These are phyloP conservation scores for Sitobion miscanthi DNA, from an alignment of 1,140 invertebrate species.

Conservation along the genomic window DNA sequence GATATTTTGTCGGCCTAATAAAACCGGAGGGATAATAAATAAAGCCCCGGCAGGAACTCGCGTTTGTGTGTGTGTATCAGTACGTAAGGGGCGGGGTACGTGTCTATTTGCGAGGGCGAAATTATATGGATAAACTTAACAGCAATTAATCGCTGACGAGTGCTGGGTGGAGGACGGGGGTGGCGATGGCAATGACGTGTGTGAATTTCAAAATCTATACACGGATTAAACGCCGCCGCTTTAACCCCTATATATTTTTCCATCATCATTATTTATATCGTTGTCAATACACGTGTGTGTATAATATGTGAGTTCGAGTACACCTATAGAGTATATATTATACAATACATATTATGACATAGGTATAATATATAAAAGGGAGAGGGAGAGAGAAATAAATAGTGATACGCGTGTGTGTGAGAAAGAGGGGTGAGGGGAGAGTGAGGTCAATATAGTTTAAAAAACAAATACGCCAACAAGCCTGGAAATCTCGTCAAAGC, in stretches of 20 bases:
- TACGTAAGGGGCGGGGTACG: neutral
- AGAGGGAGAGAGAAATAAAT: no score
- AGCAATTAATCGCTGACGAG: constrained; percentile 49
- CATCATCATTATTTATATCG: constrained; percentile 25
- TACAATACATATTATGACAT: neutral
- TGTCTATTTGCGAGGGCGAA: constrained; percentile 51
- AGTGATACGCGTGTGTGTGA: neutral
- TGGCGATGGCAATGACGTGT: constrained; percentile 32
- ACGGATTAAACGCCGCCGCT: constrained; percentile 18
- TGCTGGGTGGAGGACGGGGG: no score
- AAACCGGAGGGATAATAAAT: constrained; percentile 53
- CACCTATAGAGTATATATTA: neutral
- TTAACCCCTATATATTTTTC: constrained; percentile 29
- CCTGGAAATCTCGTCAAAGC: constrained; percentile 53
- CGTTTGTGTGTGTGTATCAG: neutral
- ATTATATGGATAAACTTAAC: constrained; percentile 51
- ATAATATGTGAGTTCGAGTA: neutral
- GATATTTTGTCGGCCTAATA: constrained; percentile 54
- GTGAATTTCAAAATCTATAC: constrained; percentile 46
- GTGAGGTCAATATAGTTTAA: neutral
- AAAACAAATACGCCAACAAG: constrained; percentile 35
- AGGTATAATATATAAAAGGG: neutral
- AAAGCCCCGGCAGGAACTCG: neutral
- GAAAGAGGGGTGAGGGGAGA: no score
- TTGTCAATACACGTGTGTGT: neutral